Base-by-base conservation (phyloP, 2,888 invertebrate species). In the Ichneumon xanthorius region DNA sequence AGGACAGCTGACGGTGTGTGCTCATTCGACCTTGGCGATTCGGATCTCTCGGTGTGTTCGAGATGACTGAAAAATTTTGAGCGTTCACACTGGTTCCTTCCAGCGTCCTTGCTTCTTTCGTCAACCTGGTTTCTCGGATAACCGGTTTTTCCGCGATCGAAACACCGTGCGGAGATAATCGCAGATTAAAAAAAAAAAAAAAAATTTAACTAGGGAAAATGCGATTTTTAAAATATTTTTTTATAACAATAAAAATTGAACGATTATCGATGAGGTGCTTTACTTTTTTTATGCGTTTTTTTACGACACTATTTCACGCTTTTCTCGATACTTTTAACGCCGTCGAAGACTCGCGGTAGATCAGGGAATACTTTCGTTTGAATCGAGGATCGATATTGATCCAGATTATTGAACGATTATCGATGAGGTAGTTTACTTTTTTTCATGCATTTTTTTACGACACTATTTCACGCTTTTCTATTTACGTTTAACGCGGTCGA, bases 21-120 rank as follows among this genome's bases (percentile, higher is more conserved):
- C 33, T 63, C 63, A 6, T 16, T 19, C 19, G 48, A 3, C 84
- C 84, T 84, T 84, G 84, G 61, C 61, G 71, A 76, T 71, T 84
- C 61, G 61, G 37, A 58, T 58, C 50, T 22, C 30, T 30, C 19
- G 11, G 5, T 37, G 14, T 58, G 14, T 61, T 81, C 26, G 26
- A 22, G 3, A 14, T 55, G 48, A 75, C 33, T 14, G n/a, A 19
- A 33, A 71, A 71, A 48, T 16, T 16, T 75, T 67, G 72, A n/a
- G 19, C 58, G 45, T 58, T 68, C 50, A 63, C 30, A 70, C 68
- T 71, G 4, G 67, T 61, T 72, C 30, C 37, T 40, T 30, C 14
- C 48, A 48, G 45, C 53, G 73, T 63, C 84, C 80, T 84, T 84
- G 80, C 77, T 63, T 71, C 70, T 84, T 80, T 75, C 68, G 53